Evolutionary conservation across 1,140 invertebrate species (phyloP).

Genomic region (Mizuhopecten yessoensis): DNA sequence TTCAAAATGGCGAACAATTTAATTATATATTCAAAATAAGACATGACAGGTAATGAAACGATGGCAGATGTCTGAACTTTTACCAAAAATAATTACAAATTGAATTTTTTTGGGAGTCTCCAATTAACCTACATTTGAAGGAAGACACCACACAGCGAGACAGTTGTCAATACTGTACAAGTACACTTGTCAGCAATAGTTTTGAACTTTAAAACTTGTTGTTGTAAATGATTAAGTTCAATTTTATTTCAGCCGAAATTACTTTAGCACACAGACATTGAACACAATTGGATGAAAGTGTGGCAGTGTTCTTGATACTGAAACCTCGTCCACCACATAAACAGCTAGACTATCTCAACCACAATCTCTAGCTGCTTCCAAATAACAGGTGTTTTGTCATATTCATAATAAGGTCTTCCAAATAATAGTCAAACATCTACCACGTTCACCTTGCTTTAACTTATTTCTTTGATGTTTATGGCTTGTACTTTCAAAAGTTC

Average conservation of each 20-base stretch:
- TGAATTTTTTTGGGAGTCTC: not conserved
- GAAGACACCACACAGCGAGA: not conserved
- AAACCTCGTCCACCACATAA: too few species aligned
- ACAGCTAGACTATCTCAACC: not conserved
- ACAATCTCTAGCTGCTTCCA: not conserved
- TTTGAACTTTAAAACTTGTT: slow-evolving; percentile 16
- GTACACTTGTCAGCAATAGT: not conserved
- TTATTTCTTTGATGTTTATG: not conserved
- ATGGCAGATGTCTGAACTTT: not conserved
- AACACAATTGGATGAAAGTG: not conserved
- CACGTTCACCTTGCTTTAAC: not conserved
- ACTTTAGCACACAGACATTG: not conserved
- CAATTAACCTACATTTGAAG: not conserved
- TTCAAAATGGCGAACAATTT: not conserved
- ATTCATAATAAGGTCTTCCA: not conserved
- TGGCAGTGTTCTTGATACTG: not conserved
- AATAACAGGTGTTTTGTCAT: not conserved
- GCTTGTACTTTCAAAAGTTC: not conserved
- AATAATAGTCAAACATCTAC: not conserved
- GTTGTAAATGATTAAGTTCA: not conserved
- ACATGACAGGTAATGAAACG: not conserved
- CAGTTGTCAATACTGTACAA: too few species aligned
- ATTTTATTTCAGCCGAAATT: not conserved
- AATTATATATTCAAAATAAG: not conserved
- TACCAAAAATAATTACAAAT: slow-evolving; percentile 22